Percentiles rank a stretch among this genome's conserved stretches.
Evolutionary conservation across 2,113 vertebrate genomes (phyloP).

Genomic region (Misgurnus mizolepis): DNA sequence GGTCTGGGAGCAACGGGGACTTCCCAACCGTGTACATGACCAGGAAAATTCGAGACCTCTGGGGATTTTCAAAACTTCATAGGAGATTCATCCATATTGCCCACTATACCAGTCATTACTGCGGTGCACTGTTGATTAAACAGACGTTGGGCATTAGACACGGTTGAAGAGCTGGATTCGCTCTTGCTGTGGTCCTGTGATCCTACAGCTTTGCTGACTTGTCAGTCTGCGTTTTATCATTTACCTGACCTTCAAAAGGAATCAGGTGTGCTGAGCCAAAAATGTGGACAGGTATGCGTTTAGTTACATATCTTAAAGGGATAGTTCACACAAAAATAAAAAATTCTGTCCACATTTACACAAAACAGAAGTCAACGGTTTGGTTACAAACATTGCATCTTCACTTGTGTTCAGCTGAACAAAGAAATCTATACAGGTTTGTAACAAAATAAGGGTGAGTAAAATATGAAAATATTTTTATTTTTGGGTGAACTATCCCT

Average conservation of each 20-base stretch:
- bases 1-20: background rate
- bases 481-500: too few species aligned
- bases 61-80: background rate
- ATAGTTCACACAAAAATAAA: too few species aligned
- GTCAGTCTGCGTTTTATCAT: conserved; percentile 22
- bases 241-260: conserved; percentile 17
- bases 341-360: background rate
- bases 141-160: conserved; percentile 19
- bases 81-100: background rate
- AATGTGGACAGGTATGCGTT: background rate
- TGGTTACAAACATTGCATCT: too few species aligned
- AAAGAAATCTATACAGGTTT: too few species aligned
- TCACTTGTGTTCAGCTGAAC: too few species aligned
- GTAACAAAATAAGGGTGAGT: too few species aligned
- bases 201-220: background rate
- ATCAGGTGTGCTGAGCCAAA: conserved; percentile 1
- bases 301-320: background rate
- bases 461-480: too few species aligned
- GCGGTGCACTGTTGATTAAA: conserved; percentile 8
- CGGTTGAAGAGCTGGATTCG: background rate
- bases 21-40: background rate
- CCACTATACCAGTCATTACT: background rate
- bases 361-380: too few species aligned
- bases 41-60: background rate
- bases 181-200: conserved; percentile 18